Evolutionary conservation across 2,113 vertebrate genomes (phyloP).

Genomic region (Crotophaga sulcirostris): DNA sequence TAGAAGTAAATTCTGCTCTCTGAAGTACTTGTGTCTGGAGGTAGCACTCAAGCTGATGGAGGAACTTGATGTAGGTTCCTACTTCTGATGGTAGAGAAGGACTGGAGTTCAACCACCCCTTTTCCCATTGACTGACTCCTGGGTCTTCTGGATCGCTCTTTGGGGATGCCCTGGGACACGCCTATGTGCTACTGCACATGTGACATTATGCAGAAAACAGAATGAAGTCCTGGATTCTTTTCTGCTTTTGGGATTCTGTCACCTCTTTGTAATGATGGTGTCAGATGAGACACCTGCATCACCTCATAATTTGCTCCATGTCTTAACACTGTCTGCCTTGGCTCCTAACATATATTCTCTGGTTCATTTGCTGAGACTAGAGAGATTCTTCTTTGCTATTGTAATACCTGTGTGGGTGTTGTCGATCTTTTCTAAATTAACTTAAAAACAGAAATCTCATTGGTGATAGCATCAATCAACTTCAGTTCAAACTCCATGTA

Average conservation of each 20-base stretch:
- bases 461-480: neutral
- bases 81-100: neutral
- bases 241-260: neutral
- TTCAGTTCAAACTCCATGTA: neutral
- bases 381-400: neutral
- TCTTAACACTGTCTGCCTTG: neutral
- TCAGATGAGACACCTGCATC: neutral
- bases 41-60: neutral
- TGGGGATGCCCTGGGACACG: neutral
- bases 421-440: neutral
- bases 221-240: neutral
- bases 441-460: neutral
- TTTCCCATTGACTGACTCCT: neutral
- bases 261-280: neutral
- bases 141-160: neutral
- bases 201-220: neutral
- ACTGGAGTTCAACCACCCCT: neutral
- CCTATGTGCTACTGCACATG: no score
- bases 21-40: neutral
- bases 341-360: neutral
- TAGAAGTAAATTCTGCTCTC: neutral
- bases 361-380: neutral
- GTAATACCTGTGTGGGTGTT: neutral
- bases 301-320: neutral
- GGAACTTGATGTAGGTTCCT: neutral